phyloP scores from a whole-genome alignment of 2,113 vertebrate genomes.

The Saguinus imperator region DNA sequence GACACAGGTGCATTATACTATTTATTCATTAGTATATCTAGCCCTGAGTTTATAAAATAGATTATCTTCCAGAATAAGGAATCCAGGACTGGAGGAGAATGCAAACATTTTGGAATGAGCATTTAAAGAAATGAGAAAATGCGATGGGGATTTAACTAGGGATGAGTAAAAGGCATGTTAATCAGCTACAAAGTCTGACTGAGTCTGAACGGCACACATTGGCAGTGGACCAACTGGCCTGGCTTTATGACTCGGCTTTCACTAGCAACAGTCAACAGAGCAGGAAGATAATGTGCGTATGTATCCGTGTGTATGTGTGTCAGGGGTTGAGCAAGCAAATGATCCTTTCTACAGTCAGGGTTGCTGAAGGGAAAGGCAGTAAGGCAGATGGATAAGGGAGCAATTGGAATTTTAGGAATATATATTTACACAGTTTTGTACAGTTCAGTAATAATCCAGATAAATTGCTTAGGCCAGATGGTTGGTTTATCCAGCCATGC shows the following conservation, averaged over 20 bases:
- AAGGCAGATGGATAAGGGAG: slow-evolving; percentile 65
- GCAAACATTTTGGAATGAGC: background rate
- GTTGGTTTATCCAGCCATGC: slow-evolving; percentile 71
- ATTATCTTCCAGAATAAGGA: background rate
- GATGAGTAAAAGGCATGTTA: background rate
- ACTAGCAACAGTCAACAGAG: background rate
- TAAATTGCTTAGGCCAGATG: slow-evolving; percentile 75
- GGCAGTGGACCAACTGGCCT: background rate
- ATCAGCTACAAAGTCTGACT: background rate
- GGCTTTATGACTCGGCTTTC: slow-evolving; percentile 23
- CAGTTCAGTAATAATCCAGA: slow-evolving; percentile 78
- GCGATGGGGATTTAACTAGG: background rate
- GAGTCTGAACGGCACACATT: background rate
- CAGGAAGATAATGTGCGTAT: background rate
- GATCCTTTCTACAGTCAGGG: background rate
- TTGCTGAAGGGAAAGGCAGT: slow-evolving; percentile 30
- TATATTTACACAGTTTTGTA: slow-evolving; percentile 73
- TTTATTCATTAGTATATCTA: background rate
- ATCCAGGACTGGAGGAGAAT: background rate
- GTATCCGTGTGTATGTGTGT: background rate
- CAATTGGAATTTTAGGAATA: slow-evolving; percentile 69
- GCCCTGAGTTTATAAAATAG: background rate
- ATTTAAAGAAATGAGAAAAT: slow-evolving; percentile 15
- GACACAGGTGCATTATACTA: background rate
- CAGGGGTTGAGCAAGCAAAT: slow-evolving; percentile 6